Evolutionary conservation across 23 tunicate genomes (phyloP).

Genomic region (Styela plicata): DNA sequence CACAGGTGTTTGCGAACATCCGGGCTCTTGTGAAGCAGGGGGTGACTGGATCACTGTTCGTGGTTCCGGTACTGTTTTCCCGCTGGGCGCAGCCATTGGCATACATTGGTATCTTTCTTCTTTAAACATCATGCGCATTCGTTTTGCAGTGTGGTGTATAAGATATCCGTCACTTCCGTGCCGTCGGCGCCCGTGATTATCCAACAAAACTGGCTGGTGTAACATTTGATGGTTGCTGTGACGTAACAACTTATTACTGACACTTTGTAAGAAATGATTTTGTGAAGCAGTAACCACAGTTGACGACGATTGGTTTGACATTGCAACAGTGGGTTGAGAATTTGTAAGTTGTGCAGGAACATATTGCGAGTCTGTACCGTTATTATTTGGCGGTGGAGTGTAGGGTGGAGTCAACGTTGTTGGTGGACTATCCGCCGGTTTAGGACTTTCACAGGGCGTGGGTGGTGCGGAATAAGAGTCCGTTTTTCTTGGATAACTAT

Average conservation of each 20-base stretch:
- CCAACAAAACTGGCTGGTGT: not conserved
- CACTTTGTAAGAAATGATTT: constrained; percentile 22
- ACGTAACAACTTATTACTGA: constrained; percentile 38
- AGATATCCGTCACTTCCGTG: constrained; percentile 33
- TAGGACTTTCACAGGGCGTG: constrained; percentile 36
- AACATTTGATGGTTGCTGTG: constrained; percentile 40
- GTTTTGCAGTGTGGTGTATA: constrained; percentile 17
- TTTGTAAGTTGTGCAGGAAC: constrained; percentile 53
- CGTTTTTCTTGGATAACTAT: constrained; percentile 22
- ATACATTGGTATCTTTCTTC: not conserved
- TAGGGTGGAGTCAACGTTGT: constrained; percentile 53
- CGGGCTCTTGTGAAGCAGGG: not conserved
- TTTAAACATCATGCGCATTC: constrained; percentile 18
- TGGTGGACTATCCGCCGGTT: constrained; percentile 29
- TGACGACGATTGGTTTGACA: constrained; percentile 52
- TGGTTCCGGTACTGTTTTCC: not conserved
- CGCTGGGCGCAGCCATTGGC: not conserved
- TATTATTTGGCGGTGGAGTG: constrained; percentile 61
- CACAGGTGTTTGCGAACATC: not conserved
- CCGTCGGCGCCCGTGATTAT: constrained; percentile 12
- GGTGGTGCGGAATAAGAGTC: constrained; percentile 33
- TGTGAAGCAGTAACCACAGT: constrained; percentile 64
- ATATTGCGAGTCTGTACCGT: constrained; percentile 53
- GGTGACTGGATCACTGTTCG: not conserved
- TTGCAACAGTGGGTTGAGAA: constrained; percentile 58